A percentile compares a stretch with the other conserved stretches of the same genome.
phyloP scores from a whole-genome alignment of 2,888 invertebrate species.

The Rhaphigaster nebulosa region DNA sequence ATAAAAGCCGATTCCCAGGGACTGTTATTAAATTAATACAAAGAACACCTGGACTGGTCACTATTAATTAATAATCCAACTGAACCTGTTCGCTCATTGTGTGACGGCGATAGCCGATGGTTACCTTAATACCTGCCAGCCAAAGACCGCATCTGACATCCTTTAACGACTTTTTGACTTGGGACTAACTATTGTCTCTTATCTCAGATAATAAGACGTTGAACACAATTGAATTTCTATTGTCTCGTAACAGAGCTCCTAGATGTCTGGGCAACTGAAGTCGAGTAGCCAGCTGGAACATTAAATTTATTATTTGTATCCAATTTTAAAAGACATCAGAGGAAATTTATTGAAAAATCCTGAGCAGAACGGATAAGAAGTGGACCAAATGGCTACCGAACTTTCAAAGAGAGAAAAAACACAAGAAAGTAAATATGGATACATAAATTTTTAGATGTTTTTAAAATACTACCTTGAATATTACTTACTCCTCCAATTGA shows the following conservation, averaged over 20 bases:
- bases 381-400: too few species aligned
- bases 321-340: too few species aligned
- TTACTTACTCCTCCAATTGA: too few species aligned
- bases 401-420: too few species aligned
- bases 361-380: too few species aligned
- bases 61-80: neutral
- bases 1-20: constrained; percentile 13
- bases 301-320: too few species aligned
- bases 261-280: neutral
- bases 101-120: neutral
- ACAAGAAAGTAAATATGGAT: too few species aligned
- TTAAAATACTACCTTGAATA: too few species aligned
- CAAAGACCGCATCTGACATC: constrained; percentile 1
- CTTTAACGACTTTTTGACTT: neutral
- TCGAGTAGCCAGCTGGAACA: too few species aligned
- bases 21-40: neutral
- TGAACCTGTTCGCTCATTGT: neutral
- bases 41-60: neutral
- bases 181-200: neutral
- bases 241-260: neutral
- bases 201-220: neutral
- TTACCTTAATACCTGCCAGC: neutral
- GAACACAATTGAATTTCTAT: neutral
- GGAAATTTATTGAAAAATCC: too few species aligned
- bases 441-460: too few species aligned